Evolutionary conservation across 2,888 invertebrate genomes (phyloP), one percentile per base, ranked within the genome.

Genomic region (Drosophila koepferae): DNA sequence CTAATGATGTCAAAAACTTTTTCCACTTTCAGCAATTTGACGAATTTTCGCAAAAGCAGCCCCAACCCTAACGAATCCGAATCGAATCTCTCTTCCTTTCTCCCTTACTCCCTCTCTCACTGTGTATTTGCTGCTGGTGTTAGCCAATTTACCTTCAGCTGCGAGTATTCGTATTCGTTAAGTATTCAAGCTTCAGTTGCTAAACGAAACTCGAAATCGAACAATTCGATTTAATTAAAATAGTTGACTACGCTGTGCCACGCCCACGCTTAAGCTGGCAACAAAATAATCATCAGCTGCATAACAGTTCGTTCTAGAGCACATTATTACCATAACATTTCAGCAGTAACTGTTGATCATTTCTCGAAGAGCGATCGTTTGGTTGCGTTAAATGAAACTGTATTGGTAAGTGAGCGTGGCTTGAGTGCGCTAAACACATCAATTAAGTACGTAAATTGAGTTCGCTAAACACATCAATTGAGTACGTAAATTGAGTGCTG

Each of bases 1-100:
- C 86, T 82, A 82, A 82, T 86, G 86, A 85, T 85, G 82, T 63
- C 73, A 63, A 63, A 43, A 61, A 54, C 59, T 67, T 66, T 58
- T 51, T 41, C 36, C 14, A 48, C 28, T 64, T 51, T 48, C 53
- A 64, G 58, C 34, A 54, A 51, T 61, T 72, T 63, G 53, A 48
- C 38, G 53, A 63, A 72, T 56, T 60, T 63, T 44, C 20, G 34
- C 18, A 46, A 43, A 62, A 64, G 23, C 36, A 51, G 49, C 48
- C 28, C 48, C 28, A 28, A 48, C 16, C 31, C 51, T 34, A 18
- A 18, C 53, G 20, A 36, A 31, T 34, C 18, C 34, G 31, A 31
- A 20, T 38, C 38, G 53, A 18, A 8, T 51, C 34, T 6, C 51
- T 6, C 31, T 6, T 4, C n/a, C 12, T 7, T 18, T 7, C 14